phyloP scores from a whole-genome alignment of 2,797 vertebrate genomes.

The Siniperca undulata region DNA sequence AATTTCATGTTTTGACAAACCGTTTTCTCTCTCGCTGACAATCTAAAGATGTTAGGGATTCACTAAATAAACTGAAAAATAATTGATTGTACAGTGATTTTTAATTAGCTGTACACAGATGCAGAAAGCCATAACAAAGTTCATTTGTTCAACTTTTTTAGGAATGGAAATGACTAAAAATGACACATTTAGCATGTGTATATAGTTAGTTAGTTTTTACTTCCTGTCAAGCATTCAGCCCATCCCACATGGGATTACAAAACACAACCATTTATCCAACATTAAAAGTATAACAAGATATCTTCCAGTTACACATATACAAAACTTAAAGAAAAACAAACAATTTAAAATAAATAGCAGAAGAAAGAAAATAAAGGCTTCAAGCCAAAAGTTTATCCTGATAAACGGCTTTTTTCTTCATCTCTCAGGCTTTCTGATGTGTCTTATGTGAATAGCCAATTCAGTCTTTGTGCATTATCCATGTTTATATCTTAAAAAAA shows the following conservation, averaged over 20 bases:
- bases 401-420: not conserved
- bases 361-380: not conserved
- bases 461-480: not conserved
- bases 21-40: not conserved
- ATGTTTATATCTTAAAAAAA: not conserved
- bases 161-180: not conserved
- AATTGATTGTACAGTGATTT: not conserved
- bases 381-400: not conserved
- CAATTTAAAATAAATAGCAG: not conserved
- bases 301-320: not conserved
- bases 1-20: slow-evolving; percentile 66
- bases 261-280: not conserved
- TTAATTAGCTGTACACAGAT: not conserved
- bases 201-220: not conserved
- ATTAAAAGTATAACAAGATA: not conserved
- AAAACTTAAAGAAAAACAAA: not conserved
- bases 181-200: not conserved
- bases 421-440: not conserved
- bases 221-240: not conserved
- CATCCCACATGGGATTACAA: not conserved
- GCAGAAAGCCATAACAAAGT: not conserved
- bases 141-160: not conserved
- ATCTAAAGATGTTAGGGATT: not conserved
- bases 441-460: not conserved
- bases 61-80: not conserved